Conservation (phyloP, 2,113 vertebrate genomes). For the Anguilla rostrata region DNA sequence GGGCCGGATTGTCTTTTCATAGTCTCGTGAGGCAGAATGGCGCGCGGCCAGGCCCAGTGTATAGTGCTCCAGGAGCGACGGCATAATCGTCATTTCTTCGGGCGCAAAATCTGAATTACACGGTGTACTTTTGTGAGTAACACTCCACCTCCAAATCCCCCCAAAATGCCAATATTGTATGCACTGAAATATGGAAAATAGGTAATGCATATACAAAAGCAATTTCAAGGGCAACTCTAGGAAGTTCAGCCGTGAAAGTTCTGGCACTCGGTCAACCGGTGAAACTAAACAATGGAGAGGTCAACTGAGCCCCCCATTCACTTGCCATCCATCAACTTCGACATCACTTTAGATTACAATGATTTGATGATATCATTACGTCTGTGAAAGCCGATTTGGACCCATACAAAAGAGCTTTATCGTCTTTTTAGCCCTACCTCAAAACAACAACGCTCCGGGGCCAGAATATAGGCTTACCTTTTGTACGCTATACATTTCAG, state of each 20-base stretch:
- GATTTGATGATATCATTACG: slow-evolving; percentile 5
- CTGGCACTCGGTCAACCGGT: not conserved
- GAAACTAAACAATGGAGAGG: not conserved
- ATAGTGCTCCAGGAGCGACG: not conserved
- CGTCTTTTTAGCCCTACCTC: not conserved
- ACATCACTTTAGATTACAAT: slow-evolving; percentile 6
- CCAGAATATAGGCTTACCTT: not conserved
- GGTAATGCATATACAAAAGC: slow-evolving; percentile 8
- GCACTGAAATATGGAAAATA: slow-evolving; percentile 32
- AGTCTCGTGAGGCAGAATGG: slow-evolving; percentile 22
- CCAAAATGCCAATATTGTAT: slow-evolving; percentile 11
- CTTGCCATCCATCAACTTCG: not conserved
- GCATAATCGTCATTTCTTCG: not conserved
- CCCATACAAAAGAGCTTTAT: slow-evolving; percentile 7
- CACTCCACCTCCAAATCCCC: not conserved
- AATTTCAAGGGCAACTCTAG: not conserved
- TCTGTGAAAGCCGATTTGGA: not conserved
- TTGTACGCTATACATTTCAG: too few relatives aligned
- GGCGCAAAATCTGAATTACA: slow-evolving; percentile 20
- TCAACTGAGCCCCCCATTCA: not conserved
- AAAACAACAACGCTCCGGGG: not conserved
- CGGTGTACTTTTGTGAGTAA: slow-evolving; percentile 12
- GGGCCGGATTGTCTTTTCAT: slow-evolving; percentile 31
- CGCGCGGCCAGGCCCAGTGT: not conserved
- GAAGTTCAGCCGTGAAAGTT: not conserved